These are phyloP conservation scores for cat (Felis catus) DNA, from an alignment of 2,113 vertebrate species.

Conservation along the genomic window F.catus_Fca126_mat1.0 CM031416.1:45217001-45217500, in stretches of 20 bases:
- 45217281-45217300: background rate
- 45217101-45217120: background rate
- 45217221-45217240: background rate
- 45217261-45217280: background rate
- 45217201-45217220: background rate
- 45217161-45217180: background rate
- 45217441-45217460: background rate
- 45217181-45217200: background rate
- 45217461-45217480: no score
- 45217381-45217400: background rate
- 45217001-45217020: no score
- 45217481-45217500: background rate
- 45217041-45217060: no score
- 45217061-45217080: no score
- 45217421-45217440: background rate
- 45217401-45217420: background rate
- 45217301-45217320: background rate
- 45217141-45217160: background rate
- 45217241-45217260: background rate
- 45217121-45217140: background rate
- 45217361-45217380: background rate
- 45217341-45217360: background rate
- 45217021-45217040: no score
- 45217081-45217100: no score
- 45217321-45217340: background rate